phyloP scores from a whole-genome alignment of 2,113 vertebrate species.

The Turnix velox region DNA sequence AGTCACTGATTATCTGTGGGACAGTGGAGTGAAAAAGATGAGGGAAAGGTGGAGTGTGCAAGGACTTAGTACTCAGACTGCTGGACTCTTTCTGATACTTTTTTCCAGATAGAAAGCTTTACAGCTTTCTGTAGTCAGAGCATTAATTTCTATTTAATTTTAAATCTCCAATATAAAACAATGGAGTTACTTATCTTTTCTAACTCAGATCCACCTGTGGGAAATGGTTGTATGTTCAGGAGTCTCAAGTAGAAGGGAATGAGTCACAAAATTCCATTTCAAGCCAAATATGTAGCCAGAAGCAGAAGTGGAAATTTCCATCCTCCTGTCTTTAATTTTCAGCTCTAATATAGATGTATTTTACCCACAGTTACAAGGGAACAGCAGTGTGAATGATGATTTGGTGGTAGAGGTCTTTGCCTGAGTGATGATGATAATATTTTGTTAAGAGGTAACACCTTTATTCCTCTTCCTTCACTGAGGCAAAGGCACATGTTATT shows the following conservation, averaged over 20 bases:
- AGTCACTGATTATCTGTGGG: neutral
- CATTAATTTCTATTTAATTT: neutral
- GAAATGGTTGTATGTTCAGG: neutral
- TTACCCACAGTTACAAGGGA: neutral
- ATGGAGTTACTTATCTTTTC: neutral
- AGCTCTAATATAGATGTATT: neutral
- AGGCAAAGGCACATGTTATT: neutral
- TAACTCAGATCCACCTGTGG: neutral
- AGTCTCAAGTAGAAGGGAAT: neutral
- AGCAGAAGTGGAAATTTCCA: neutral
- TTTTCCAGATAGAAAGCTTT: neutral
- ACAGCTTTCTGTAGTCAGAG: neutral
- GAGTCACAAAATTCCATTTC: neutral
- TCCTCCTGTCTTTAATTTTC: neutral
- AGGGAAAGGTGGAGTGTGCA: neutral
- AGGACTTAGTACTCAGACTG: neutral
- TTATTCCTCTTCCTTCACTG: neutral
- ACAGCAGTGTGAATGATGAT: neutral
- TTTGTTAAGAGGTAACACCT: neutral
- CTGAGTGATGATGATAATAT: neutral
- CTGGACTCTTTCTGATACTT: neutral
- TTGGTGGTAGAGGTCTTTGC: neutral
- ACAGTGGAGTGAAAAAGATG: neutral
- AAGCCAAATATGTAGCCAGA: neutral
- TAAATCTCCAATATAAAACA: neutral